Evolutionary conservation across 2,888 invertebrate species (phyloP).

Genomic region (Meteorus colon): DNA sequence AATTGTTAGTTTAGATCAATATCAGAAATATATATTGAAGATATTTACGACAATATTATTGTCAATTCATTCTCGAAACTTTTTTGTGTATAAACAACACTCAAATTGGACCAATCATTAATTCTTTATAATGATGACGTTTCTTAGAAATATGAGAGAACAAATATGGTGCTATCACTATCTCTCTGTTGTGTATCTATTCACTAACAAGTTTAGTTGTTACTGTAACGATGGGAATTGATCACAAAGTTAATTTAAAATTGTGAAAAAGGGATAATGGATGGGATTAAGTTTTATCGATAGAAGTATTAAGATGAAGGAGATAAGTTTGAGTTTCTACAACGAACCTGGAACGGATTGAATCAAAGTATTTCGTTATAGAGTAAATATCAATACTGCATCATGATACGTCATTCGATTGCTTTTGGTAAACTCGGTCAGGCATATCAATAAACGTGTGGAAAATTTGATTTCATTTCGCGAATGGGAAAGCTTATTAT

Average conservation of each 20-base stretch:
- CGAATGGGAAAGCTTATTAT: neutral
- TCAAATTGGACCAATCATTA: neutral
- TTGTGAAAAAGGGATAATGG: neutral
- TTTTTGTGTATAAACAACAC: neutral
- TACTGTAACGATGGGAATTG: neutral
- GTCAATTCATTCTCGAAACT: too few relatives aligned
- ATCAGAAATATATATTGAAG: too few relatives aligned
- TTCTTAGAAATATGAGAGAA: too few relatives aligned
- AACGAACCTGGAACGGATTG: neutral
- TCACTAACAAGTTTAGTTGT: neutral
- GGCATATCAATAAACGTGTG: neutral
- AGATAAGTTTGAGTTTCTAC: neutral
- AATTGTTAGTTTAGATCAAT: too few relatives aligned
- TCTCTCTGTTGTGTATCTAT: neutral
- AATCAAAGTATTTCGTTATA: neutral
- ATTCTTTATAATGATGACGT: neutral
- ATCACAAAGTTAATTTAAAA: neutral
- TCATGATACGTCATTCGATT: neutral
- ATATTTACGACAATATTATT: too few relatives aligned
- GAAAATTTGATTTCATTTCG: neutral
- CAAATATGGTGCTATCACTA: neutral
- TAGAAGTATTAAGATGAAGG: neutral
- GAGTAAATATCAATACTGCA: neutral
- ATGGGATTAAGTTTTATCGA: neutral
- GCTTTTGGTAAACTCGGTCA: neutral